Base-by-base conservation (phyloP, 2,113 vertebrate genomes). In the Eleginops maclovinus region DNA sequence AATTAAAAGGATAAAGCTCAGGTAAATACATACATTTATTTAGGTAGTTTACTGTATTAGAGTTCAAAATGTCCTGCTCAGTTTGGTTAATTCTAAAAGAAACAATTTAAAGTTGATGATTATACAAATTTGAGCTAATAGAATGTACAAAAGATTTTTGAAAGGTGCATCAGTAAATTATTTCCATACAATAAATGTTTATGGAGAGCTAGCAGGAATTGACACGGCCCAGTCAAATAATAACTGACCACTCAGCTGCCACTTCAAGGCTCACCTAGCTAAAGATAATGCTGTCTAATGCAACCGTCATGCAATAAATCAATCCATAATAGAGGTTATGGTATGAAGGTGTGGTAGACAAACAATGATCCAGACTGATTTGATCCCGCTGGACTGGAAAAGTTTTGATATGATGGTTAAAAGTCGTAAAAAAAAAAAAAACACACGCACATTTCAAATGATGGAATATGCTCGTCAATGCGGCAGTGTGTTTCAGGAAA, bases 391-490 rank as follows among this genome's bases (percentile, higher is more conserved):
- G 6, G 17, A 54, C 14, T 64, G 50, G 47, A 81, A 63, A 8
- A 19, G 21, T 19, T 61, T 9, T 31, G 16, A 43, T 69, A 44
- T 0, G 22, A 22, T 7, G 10, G 22, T 49, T 43, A 41, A 14
- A 47, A 41, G 40, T 17, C 0, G 5, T 10, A 24, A 40, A 68
- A 10, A 53, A 59, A 50, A 74, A 55, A 5, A 28, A 50, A 13
- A 51, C n/a, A 50, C 63, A 36, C 58, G 69, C 24, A n/a, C n/a
- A 11, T 58, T 58, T 74, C 15, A 46, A 70, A 53, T 75, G 26
- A 71, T 49, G 75, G 46, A 62, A 56, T 46, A 53, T 1, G 31
- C 44, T 72, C 41, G 46, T 80, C 43, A 64, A 14, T 26, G 69
- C 40, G 13, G 73, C 43, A 44, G 36, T 4, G 49, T 22, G 72